Percentiles rank a stretch among this genome's conserved stretches.
phyloP scores from a whole-genome alignment of 2,113 vertebrate genomes.

The Ancistrus triradiatus region DNA sequence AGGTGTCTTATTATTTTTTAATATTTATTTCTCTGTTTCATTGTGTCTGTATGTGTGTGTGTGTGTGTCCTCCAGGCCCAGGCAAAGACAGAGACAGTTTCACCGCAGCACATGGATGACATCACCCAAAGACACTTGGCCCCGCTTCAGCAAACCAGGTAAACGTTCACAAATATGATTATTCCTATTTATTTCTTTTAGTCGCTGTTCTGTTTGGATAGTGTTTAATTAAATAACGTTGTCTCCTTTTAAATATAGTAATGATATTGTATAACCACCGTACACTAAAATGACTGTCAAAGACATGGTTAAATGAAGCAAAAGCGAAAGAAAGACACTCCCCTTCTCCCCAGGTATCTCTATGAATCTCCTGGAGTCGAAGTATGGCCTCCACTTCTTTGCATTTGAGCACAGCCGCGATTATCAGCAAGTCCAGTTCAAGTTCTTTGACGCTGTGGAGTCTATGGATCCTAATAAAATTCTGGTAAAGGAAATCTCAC shows the following conservation, averaged over 20 bases:
- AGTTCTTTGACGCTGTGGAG: slow-evolving; percentile 88
- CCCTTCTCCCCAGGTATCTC: slow-evolving; percentile 72
- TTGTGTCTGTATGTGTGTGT: neutral
- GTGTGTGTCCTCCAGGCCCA: slow-evolving; percentile 61
- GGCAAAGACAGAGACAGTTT: slow-evolving; percentile 83
- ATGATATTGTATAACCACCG: no score
- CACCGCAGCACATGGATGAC: slow-evolving; percentile 88
- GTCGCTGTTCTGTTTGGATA: neutral
- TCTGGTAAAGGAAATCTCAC: slow-evolving; percentile 81
- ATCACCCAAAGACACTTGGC: slow-evolving; percentile 85
- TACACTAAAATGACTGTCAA: no score
- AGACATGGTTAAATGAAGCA: no score
- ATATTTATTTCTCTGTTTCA: neutral
- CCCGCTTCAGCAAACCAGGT: slow-evolving; percentile 91
- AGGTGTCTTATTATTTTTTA: no score
- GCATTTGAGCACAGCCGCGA: slow-evolving; percentile 88
- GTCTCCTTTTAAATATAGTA: no score
- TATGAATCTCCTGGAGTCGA: slow-evolving; percentile 84
- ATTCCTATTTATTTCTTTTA: neutral
- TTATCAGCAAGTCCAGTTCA: slow-evolving; percentile 95
- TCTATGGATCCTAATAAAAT: slow-evolving; percentile 98
- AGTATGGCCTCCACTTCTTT: slow-evolving; percentile 79
- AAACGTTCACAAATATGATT: no score
- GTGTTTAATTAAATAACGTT: neutral
- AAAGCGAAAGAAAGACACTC: no score